phyloP scores from a whole-genome alignment of 2,113 vertebrate species.

The Aptenodytes forsteri region DNA sequence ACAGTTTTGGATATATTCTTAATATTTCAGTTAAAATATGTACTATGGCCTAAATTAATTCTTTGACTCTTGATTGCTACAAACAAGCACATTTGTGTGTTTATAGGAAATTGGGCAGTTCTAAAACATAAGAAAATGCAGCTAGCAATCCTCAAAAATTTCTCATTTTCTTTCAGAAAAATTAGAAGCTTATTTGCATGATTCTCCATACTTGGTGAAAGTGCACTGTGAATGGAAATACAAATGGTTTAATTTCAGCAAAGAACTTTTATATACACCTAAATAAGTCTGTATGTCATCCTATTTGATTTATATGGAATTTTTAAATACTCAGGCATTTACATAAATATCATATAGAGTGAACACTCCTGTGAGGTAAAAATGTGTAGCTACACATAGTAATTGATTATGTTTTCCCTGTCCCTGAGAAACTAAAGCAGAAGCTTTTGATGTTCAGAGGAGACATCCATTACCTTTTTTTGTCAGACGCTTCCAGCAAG shows the following conservation, averaged over 20 bases:
- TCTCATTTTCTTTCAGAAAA: not conserved
- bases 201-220: not conserved
- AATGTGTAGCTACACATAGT: not conserved
- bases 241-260: not conserved
- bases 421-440: not conserved
- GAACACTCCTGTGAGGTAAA: not conserved
- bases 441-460: not conserved
- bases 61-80: not conserved
- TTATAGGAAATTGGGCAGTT: not conserved
- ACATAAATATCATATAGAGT: not conserved
- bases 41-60: not conserved
- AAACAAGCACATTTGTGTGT: not conserved
- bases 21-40: not conserved
- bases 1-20: not conserved
- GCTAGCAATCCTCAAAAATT: not conserved
- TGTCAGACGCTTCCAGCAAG: not conserved
- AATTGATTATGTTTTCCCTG: not conserved
- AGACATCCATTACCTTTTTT: not conserved
- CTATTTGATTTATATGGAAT: not conserved
- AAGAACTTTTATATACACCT: not conserved
- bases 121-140: not conserved
- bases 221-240: not conserved
- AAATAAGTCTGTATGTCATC: not conserved
- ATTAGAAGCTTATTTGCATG: not conserved
- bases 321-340: not conserved